Evolutionary conservation across 2,888 invertebrate genomes (phyloP).

Genomic region (Silvanus unidentatus): DNA sequence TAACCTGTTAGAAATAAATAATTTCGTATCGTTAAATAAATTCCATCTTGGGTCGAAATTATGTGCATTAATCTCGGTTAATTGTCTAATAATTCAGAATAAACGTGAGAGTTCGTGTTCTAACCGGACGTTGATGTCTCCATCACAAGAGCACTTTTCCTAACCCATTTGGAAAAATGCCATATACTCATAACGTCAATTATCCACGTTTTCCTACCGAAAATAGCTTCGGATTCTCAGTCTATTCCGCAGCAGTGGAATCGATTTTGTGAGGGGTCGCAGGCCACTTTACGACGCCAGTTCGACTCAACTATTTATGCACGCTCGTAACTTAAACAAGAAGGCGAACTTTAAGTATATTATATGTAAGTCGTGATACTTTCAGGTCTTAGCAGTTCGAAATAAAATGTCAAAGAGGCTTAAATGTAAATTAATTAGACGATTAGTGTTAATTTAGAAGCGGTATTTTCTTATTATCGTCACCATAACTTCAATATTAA

Average conservation of each 20-base stretch:
- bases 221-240: neutral
- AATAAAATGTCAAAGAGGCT: neutral
- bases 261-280: too few relatives aligned
- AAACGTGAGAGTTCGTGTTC: slow-evolving; percentile 37
- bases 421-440: neutral
- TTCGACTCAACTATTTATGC: too few relatives aligned
- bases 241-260: slow-evolving; percentile 8
- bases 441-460: neutral
- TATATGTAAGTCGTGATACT: too few relatives aligned
- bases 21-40: slow-evolving; percentile 26
- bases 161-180: too few relatives aligned
- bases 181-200: slow-evolving; percentile 15
- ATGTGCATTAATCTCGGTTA: slow-evolving; percentile 41
- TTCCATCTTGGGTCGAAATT: slow-evolving; percentile 36
- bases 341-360: too few relatives aligned
- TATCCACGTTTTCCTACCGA: slow-evolving; percentile 9
- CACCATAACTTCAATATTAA: too few relatives aligned
- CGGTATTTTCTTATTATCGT: neutral
- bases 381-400: too few relatives aligned
- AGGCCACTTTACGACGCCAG: too few relatives aligned
- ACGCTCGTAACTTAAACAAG: too few relatives aligned
- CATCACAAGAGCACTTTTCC: slow-evolving; percentile 28
- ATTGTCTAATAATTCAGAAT: slow-evolving; percentile 42
- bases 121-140: slow-evolving; percentile 38
- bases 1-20: slow-evolving; percentile 3